Conservation (phyloP, 2,797 vertebrate species). For the Delichon dasypus region DNA sequence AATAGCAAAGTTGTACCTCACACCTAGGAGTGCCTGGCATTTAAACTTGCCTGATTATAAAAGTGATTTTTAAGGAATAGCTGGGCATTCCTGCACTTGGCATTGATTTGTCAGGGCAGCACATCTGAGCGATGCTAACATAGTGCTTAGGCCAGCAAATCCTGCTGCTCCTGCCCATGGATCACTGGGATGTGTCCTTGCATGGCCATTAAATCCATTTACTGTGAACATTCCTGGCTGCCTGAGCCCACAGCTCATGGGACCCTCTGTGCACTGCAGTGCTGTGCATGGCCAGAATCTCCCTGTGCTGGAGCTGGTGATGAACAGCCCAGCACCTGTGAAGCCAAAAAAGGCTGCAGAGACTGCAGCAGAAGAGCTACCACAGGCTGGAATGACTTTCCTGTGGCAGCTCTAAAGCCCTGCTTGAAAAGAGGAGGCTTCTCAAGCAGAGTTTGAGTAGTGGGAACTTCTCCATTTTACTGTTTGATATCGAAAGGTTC, state of each 20-base stretch:
- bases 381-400: neutral
- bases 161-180: neutral
- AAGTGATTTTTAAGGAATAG: neutral
- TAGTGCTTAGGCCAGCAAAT: neutral
- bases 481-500: neutral
- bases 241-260: fast-evolving
- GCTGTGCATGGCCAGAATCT: neutral
- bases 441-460: neutral
- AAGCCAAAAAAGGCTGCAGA: neutral
- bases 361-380: neutral
- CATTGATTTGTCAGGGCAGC: neutral
- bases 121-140: neutral
- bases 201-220: neutral
- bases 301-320: neutral
- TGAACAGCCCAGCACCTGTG: neutral
- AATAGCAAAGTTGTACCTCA: fast-evolving
- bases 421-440: neutral
- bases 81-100: neutral
- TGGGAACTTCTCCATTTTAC: neutral
- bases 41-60: neutral
- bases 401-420: neutral
- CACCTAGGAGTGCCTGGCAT: neutral
- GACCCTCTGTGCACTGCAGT: neutral
- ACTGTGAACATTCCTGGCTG: neutral
- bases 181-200: neutral